Conservation (phyloP, 2,113 vertebrate genomes). For the Pseudopipra pipra region DNA sequence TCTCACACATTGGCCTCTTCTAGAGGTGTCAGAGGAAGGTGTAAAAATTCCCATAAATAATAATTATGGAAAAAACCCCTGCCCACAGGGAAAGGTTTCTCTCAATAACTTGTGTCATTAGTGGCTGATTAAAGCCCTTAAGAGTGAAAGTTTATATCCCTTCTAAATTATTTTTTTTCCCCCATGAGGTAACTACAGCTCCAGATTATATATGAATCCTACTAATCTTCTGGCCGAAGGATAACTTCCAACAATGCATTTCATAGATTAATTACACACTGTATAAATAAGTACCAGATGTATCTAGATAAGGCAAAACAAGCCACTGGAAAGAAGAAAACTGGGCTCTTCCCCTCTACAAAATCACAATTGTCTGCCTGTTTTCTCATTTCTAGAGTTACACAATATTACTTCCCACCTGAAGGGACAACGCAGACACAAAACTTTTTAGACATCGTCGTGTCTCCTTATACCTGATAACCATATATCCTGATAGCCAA, state of each 20-base stretch:
- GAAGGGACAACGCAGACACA: background rate
- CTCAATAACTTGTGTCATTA: slow-evolving; percentile 4
- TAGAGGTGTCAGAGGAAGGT: slow-evolving; percentile 14
- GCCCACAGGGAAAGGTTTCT: background rate
- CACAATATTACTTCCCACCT: background rate
- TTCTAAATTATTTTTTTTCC: background rate
- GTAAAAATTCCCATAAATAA: slow-evolving; percentile 44
- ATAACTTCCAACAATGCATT: slow-evolving; percentile 27
- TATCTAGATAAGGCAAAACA: slow-evolving; percentile 4
- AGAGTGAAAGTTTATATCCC: slow-evolving; percentile 6
- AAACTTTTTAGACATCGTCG: background rate
- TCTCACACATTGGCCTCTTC: background rate
- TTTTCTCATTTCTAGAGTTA: background rate
- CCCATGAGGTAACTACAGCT: background rate
- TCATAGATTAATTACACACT: slow-evolving; percentile 16
- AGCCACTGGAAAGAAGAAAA: background rate
- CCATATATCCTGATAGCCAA: background rate
- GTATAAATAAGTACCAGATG: slow-evolving; percentile 43
- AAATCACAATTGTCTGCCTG: background rate
- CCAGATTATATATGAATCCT: slow-evolving; percentile 21
- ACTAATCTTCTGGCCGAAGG: slow-evolving; percentile 34
- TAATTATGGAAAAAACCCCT: slow-evolving; percentile 20
- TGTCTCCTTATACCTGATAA: background rate
- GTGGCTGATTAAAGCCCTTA: slow-evolving; percentile 29
- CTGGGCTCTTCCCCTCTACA: background rate